Evolutionary conservation across 2,113 vertebrate species (phyloP).

Genomic region (Butorides virescens): DNA sequence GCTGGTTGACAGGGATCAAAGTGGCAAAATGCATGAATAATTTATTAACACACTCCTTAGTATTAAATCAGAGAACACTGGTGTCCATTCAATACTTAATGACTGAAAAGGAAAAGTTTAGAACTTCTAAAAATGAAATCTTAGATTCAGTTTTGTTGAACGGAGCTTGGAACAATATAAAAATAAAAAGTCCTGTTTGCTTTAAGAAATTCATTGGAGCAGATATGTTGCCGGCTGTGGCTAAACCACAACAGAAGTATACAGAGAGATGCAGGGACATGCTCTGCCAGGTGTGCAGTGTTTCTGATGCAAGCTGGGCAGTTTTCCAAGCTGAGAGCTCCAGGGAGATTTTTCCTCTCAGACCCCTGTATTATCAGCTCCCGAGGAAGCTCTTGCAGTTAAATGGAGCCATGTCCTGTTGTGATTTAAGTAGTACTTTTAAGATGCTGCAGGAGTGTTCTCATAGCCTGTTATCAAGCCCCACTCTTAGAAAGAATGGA

Average conservation of each 20-base stretch:
- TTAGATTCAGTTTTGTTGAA: not conserved
- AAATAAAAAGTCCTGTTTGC: not conserved
- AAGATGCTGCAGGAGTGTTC: not conserved
- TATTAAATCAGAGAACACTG: not conserved
- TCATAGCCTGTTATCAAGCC: not conserved
- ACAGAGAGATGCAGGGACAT: not conserved
- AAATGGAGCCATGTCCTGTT: not conserved
- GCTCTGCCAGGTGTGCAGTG: not conserved
- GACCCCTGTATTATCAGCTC: not conserved
- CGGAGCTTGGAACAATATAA: not conserved
- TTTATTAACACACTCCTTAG: not conserved
- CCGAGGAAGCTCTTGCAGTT: not conserved
- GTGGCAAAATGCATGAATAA: not conserved
- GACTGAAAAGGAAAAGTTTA: not conserved
- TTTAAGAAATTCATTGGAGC: not conserved
- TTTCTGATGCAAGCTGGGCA: not conserved
- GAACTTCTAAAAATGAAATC: not conserved
- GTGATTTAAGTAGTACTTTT: not conserved
- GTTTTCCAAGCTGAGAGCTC: not conserved
- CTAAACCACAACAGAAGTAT: not conserved
- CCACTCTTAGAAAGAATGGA: not conserved
- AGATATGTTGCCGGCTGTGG: not conserved
- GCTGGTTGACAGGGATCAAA: not conserved
- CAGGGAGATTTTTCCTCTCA: not conserved
- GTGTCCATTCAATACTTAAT: fast-evolving